Evolutionary conservation across 2,113 vertebrate species (phyloP), one percentile per base, ranked within the genome.

Genomic region (Otolemur garnettii): DNA sequence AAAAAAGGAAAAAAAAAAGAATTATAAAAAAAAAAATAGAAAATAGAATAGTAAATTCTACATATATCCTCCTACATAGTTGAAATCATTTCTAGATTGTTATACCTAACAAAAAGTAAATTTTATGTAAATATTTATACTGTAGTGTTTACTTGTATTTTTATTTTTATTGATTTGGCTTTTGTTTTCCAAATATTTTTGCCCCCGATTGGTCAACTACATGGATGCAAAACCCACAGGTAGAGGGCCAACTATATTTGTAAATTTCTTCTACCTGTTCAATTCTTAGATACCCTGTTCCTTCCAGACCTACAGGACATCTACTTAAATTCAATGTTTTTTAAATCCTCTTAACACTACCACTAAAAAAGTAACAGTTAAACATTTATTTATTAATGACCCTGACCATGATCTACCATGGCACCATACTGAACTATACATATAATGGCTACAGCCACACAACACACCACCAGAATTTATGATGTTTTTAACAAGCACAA

Each of bases 291-390:
- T 92, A 64, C 42, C 5, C 80, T 75, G 19, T 53, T 96, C 38
- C 35, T 89, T 75, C 45, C 80, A 81, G 91, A 38, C 5, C 75
- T n/a, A 87, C 18, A 91, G 87, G 19, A 38, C n/a, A 90, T 55
- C 18, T 81, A 84, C 55, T 93, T 95, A 85, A 87, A 95, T 83
- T 94, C 53, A 72, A 64, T 96, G 38, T 93, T 93, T 30, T 64
- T 64, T 13, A 90, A 94, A 91, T 55, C 69, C 50, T 90, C 55
- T 86, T 87, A 94, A 60, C 14, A 9, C 15, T 78, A 57, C 53
- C 59, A 93, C 69, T 26, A 87, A 91, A 91, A 69, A 12, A 21
- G 24, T 87, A 38, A 87, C 80, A 62, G 38, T 33, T 83, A 77
- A 91, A 80, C 74, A 96, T 81, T 60, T 75, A 77, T 77, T 90